Evolutionary conservation across 1,140 invertebrate genomes (phyloP), one percentile per base, ranked within the genome.

Genomic region (Aphis craccivora): DNA sequence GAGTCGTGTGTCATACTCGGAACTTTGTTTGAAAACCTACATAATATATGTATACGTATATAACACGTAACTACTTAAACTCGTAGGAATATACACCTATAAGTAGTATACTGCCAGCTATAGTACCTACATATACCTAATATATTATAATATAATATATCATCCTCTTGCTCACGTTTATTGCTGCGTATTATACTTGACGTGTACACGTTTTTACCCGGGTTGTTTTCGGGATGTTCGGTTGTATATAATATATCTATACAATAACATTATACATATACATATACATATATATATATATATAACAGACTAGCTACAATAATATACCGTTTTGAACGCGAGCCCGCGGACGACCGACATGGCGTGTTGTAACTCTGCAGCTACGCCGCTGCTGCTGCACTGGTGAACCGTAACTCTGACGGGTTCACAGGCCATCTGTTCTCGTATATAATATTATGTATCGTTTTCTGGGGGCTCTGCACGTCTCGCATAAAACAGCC

Each of bases 381-480:
- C 76, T 83, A 83, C 76, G 8, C 14, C 5, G n/a, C 87, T 35
- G 40, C 90, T 30, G 90, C 40, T 18, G 53, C 40, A n/a, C 67
- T 81, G 90, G 90, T 91, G 90, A 91, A 91, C 90, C 90, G 67
- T 91, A 83, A 91, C 90, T 53, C 87, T 67, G 87, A 76, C 60
- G 90, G 40, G 89, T 67, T 76, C 40, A 40, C 51, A 30, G 60
- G 90, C 90, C 90, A 91, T 91, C 90, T 91, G 90, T 76, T 91
- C 90, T 43, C 40, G 43, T 37, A n/a, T 45, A 20, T 67, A 40
- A 22, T 20, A 83, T 60, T 81, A 30, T 60, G 55, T 91, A 91
- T 81, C 48, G 87, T 89, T 89, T 53, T 53, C 48, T n/a, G 48
- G 35, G 87, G 35, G 35, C 51, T 7, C 53, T 55, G 25, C 37